Percentiles rank a stretch among this genome's conserved stretches.
These are phyloP conservation scores for Micropoecilia bifurca DNA, from an alignment of 2,797 vertebrate genomes.

Conservation along the genomic window DNA sequence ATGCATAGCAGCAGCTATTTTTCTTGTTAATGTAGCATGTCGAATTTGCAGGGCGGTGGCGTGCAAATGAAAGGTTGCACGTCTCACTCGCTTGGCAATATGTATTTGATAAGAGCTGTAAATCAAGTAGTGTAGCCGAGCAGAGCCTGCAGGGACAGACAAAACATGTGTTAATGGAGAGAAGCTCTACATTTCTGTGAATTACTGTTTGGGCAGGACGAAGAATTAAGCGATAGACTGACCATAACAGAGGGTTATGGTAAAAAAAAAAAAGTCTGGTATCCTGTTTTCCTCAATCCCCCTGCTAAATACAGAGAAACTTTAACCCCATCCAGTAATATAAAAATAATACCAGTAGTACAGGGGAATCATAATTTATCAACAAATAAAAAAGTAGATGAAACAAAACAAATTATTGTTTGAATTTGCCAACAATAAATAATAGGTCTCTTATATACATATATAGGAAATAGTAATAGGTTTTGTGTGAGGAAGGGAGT, in stretches of 20 bases:
- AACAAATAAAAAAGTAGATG: neutral
- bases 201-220: slow-evolving; percentile 17
- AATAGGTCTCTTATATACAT: neutral
- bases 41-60: slow-evolving; percentile 82
- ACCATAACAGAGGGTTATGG: neutral
- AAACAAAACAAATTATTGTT: neutral
- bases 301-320: neutral
- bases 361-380: neutral
- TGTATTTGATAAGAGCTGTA: slow-evolving; percentile 81
- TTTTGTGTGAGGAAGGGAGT: neutral
- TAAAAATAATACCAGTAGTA: neutral
- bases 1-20: slow-evolving; percentile 78
- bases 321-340: neutral
- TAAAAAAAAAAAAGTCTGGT: neutral
- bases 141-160: slow-evolving; percentile 65
- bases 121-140: slow-evolving; percentile 73
- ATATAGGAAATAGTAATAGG: neutral
- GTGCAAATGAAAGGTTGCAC: slow-evolving; percentile 87
- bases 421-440: neutral
- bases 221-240: slow-evolving; percentile 5
- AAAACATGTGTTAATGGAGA: slow-evolving; percentile 72
- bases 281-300: neutral
- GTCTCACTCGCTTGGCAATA: slow-evolving; percentile 87
- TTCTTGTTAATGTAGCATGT: slow-evolving; percentile 87
- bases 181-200: slow-evolving; percentile 48